Base-by-base conservation (phyloP, 2,888 invertebrate species). In the Synergus itoensis region DNA sequence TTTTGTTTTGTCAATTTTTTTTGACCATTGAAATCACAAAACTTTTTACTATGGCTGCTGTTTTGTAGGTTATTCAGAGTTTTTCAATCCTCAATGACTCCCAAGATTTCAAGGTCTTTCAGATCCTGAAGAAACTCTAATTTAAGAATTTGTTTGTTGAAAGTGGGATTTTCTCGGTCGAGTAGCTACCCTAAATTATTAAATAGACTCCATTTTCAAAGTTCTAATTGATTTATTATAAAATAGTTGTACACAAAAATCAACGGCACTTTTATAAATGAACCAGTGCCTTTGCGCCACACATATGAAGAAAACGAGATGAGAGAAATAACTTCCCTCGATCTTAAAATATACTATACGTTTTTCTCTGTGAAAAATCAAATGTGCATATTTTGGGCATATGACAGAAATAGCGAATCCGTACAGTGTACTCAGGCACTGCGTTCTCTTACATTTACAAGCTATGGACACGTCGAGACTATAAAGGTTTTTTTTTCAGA, bases 161-260 rank as follows among this genome's bases (percentile, higher is more conserved):
- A 36, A 36, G 36, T 36, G 0, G 36, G 36, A 36, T 36, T 36
- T 36, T 36, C 36, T 36, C 4, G 14, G n/a, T 8, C 8, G 1
- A 53, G n/a, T 53, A n/a, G 9, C n/a, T 11, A 43, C 11, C 53
- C 3, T 7, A 69, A 14, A 69, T 69, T 45, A 69, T 43, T 8
- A 73, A 73, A 9, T 28, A n/a, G 9, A 53, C 11, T 53, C 5
- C 12, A 40, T 53, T 73, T 18, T 48, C n/a, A 73, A 73, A 73
- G 53, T 9, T 9, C 53, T 73, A 73, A 18, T 16, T 48, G 69
- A 21, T 73, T 73, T 73, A 73, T 73, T 73, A 73, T 40, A 73
- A 73, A 73, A 73, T 53, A 73, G 28, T 73, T 36, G 73, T 73
- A 53, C 53, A 73, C 36, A 73, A 73, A 73, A 73, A 73, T 73